Base-by-base conservation (phyloP, 2,113 vertebrate species). In the Melanocharis versteri region DNA sequence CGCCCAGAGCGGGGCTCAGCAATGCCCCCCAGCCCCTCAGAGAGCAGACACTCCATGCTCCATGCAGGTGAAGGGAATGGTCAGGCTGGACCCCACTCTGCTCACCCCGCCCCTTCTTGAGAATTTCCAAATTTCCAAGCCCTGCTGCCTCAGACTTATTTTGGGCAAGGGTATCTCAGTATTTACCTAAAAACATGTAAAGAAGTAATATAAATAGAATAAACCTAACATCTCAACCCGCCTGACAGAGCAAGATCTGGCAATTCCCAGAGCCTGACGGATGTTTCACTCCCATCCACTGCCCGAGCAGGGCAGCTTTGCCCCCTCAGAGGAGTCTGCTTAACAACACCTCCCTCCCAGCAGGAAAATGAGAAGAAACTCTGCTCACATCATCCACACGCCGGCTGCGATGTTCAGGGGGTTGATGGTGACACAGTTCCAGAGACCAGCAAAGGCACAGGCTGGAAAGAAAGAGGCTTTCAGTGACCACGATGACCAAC, bases 321-420 rank as follows among this genome's bases (percentile, higher is more conserved):
- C 10, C 57, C 42, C 8, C 40, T n/a, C 33, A 18, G 30, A 8
- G 20, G 26, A 5, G 2, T 31, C 18, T 15, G 12, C 15, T 12
- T 6, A 48, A 48, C 71, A 24, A 3, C 2, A 17, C 50, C 62
- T 40, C 68, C 68, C 26, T 64, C 95, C 91, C 2, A 1, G 61
- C 39, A 83, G 50, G 17, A 57, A 15, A 76, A 35, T 1, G 5
- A 15, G 37, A 35, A 35, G 15, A 13, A 56, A 31, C 26, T 58
- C 68, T 73, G 98, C 99, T 99, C 98, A 99, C 99, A 99, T 98
- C 99, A 99, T 99, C 99, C 99, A 99, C 40, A 99, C 99, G 10
- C 99, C 99, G 0, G 99, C 99, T 0, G 98, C 99, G 0, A 99
- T 99, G 97, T 99, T 99, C 96, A 99, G 96, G 40, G 99, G 99